Conservation (phyloP, 1,140 invertebrate species). For the Drosophila sp. region DNA sequence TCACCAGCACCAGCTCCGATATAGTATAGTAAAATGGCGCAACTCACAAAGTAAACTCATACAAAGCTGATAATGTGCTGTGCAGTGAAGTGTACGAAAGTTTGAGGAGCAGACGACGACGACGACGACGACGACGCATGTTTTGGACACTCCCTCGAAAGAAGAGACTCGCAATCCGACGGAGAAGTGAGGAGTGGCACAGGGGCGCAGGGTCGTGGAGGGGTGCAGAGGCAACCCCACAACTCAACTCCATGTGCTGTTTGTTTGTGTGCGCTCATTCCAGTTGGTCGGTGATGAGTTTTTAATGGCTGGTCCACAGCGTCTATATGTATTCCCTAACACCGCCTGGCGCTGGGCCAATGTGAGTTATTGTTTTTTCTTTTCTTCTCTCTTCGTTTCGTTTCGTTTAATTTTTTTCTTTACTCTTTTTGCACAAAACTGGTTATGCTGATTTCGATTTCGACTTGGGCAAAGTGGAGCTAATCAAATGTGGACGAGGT, state of each 20-base stretch:
- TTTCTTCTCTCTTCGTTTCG: not conserved
- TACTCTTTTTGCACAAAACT: conserved; percentile 27
- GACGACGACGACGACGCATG: conserved; percentile 35
- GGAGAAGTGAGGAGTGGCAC: not conserved
- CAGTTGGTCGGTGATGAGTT: conserved; percentile 77
- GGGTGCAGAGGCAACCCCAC: conserved; percentile 41
- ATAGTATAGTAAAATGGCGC: conserved; percentile 63
- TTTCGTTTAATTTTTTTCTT: not conserved
- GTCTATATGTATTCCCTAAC: conserved; percentile 11
- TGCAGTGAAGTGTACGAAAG: conserved; percentile 59
- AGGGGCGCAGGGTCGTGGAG: not conserved
- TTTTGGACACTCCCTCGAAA: conserved; percentile 71
- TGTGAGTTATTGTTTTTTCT: conserved; percentile 67
- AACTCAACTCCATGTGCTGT: conserved; percentile 8
- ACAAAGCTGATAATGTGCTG: conserved; percentile 41
- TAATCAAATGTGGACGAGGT: conserved; percentile 39
- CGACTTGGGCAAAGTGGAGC: conserved; percentile 57
- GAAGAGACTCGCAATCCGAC: conserved; percentile 6
- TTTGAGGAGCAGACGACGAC: conserved; percentile 34
- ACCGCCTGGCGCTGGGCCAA: conserved; percentile 55
- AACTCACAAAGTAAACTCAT: conserved; percentile 29
- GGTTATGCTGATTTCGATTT: conserved; percentile 35
- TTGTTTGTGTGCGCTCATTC: conserved; percentile 61
- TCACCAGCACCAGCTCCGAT: not conserved
- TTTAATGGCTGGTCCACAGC: conserved; percentile 64